Conservation (phyloP, 2,113 vertebrate genomes). For the Petroica traversi region DNA sequence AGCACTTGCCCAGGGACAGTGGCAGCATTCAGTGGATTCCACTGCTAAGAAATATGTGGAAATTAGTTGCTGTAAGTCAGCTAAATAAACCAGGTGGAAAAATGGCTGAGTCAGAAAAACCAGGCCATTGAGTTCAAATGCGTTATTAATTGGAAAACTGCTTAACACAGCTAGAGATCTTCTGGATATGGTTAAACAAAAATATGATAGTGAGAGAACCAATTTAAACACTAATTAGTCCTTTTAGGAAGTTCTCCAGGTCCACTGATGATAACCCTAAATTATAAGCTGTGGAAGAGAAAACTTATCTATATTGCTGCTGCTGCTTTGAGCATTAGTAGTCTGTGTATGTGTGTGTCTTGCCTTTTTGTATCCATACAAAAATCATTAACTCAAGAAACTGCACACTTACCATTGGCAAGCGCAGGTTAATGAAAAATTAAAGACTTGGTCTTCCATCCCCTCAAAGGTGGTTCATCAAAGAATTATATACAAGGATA, state of each 20-base stretch:
- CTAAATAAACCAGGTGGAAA: slow-evolving; percentile 24
- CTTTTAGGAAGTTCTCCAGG: neutral
- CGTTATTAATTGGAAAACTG: slow-evolving; percentile 26
- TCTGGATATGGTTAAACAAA: neutral
- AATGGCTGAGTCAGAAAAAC: slow-evolving; percentile 39
- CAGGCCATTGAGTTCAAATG: neutral
- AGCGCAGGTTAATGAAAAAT: neutral
- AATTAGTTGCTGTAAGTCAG: slow-evolving; percentile 14
- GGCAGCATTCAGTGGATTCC: slow-evolving; percentile 18
- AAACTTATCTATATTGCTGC: neutral
- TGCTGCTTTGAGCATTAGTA: neutral
- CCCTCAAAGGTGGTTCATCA: neutral
- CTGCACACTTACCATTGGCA: neutral
- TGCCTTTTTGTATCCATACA: neutral
- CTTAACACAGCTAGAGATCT: slow-evolving; percentile 19
- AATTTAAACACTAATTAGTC: slow-evolving; percentile 16
- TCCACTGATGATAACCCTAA: neutral
- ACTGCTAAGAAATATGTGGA: slow-evolving; percentile 36
- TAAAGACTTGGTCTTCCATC: neutral
- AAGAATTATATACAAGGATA: neutral
- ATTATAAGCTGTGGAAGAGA: neutral
- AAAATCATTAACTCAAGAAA: neutral
- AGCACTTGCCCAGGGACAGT: slow-evolving; percentile 12
- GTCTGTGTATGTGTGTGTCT: neutral
- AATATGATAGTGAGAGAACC: neutral